phyloP scores from a whole-genome alignment of 2,113 vertebrate genomes.

The Actenoides hombroni region DNA sequence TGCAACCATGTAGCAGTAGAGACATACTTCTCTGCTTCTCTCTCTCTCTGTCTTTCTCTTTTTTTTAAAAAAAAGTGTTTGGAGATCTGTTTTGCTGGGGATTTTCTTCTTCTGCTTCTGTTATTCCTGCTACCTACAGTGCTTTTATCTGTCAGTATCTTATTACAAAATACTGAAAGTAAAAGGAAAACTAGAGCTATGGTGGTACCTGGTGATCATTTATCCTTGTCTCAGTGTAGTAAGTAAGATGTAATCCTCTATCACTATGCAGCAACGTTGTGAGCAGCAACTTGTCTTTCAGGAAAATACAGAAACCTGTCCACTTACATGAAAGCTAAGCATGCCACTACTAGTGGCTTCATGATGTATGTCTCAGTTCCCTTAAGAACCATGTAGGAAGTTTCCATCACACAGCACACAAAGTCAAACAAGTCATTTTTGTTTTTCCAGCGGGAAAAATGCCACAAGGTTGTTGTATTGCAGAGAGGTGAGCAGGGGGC shows the following conservation, averaged over 20 bases:
- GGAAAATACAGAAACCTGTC: background rate
- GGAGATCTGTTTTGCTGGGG: constrained; percentile 43
- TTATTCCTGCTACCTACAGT: background rate
- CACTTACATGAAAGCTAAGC: background rate
- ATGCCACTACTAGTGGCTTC: background rate
- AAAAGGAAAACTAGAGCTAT: constrained; percentile 21
- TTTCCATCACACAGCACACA: background rate
- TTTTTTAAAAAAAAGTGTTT: background rate
- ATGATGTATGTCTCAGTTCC: background rate
- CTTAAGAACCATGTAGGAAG: background rate
- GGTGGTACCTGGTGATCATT: background rate
- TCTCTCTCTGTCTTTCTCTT: fast-evolving
- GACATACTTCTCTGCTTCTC: background rate
- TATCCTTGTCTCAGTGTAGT: background rate
- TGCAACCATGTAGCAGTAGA: background rate
- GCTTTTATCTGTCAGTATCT: background rate
- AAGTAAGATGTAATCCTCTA: background rate
- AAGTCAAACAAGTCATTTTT: background rate
- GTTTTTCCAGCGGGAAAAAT: background rate
- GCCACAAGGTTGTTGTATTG: background rate
- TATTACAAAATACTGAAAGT: constrained; percentile 6
- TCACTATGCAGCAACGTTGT: background rate
- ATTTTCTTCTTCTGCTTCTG: constrained; percentile 46
- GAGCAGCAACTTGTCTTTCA: background rate
- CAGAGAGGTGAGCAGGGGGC: background rate